Base-by-base conservation (phyloP, 2,113 vertebrate species). In the Silurus glanis region DNA sequence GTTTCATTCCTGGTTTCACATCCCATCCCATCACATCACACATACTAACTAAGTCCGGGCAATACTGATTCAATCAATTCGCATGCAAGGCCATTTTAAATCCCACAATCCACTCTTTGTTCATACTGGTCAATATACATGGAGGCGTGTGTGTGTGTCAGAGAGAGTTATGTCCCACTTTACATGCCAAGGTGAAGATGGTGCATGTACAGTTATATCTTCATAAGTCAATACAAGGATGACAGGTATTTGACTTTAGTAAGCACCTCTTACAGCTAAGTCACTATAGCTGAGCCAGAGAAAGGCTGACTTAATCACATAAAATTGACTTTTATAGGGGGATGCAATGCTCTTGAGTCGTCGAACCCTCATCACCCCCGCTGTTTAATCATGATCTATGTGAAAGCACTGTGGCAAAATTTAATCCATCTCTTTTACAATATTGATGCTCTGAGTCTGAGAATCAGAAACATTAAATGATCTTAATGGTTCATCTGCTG, bases 321-420 rank as follows among this genome's bases (percentile, higher is more conserved):
- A 92, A 37, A 92, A 93, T 92, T 88, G 92, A 93, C 92, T 94
- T 94, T 93, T 94, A 93, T 91, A 92, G 86, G 84, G 86, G 69
- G 85, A 88, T 55, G 75, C 90, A 86, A 81, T 87, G 91, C 90
- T 81, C 85, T 84, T 37, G 87, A 71, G 85, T 89, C 85, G 88
- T 86, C 78, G 25, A 37, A 37, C 78, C 85, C 72, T 84, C 64
- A 87, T 90, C 89, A 92, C 85, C 47, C 87, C 91, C 89, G 90
- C 89, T 87, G 91, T 94, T 94, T 93, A 94, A 95, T 92, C 88
- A 90, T 88, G 90, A 91, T 91, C 86, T 89, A 87, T 90, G 91
- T 92, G 91, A 92, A 93, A 92, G 82, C 89, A 89, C 80, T 87
- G 92, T 79, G 87, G 84, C 89, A 91, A 84, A 91, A 86, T 93